Base-by-base conservation (phyloP, 2,888 invertebrate species). In the Mesorhabditis spiculigera region DNA sequence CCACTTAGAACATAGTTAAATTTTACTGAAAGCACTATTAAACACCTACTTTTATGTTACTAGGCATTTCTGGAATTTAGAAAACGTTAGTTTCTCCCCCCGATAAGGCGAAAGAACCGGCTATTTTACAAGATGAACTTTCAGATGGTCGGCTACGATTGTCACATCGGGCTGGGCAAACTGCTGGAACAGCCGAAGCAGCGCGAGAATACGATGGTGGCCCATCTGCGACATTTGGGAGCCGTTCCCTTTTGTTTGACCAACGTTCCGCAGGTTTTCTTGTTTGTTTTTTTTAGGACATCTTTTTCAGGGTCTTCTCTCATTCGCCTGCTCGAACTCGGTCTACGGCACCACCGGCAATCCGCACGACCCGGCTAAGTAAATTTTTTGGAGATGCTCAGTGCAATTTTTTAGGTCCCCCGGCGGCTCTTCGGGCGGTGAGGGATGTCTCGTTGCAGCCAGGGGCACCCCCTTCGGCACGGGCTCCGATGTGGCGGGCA, bases 371-470 rank as follows among this genome's bases (percentile, higher is more conserved):
- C 43, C 72, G 2, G 74, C 74, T 0, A 79, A 78, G 78, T 74
- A 6, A n/a, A 58, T 58, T 58, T 13, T 66, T 5, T 66, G 43
- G 45, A 6, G 8, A 66, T 6, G 13, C 44, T 28, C 13, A 8
- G 8, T 68, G 13, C 50, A 63, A 43, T n/a, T 16, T 63, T 75
- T 10, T 67, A 74, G 83, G 10, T 79, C 81, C 4, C 86, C 87
- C 0, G 88, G 89, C 5, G 89, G 89, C 3, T 88, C 88, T 3
- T 87, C 87, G 0, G 87, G 88, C 4, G 89, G 87, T 5, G 87
- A 87, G 75, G 88, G 82, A 3, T 87, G 87, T 8, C 80, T 89
- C 5, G 78, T 88, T 44, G 87, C 86, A 2, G 85, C 85, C 5
- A 87, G 87, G 8, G 89, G 88, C 0, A 86, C 88, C 1, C 75